Conservation (phyloP, 2,113 vertebrate genomes). For the Bambusicola thoracicus region DNA sequence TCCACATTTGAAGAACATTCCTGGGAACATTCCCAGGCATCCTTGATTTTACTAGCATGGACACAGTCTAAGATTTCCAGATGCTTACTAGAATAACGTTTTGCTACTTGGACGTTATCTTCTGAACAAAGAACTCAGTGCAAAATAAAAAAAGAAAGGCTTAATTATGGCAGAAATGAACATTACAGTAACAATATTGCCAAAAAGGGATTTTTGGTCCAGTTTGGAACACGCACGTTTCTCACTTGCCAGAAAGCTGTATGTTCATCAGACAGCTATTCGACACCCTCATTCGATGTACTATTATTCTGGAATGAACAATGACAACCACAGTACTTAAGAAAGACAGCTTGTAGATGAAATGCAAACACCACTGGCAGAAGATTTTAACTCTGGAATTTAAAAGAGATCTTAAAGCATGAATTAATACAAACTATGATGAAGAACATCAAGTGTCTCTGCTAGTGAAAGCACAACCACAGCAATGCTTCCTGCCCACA, state of each 20-base stretch:
- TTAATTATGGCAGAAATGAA: background rate
- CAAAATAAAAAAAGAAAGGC: background rate
- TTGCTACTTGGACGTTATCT: background rate
- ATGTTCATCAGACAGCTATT: background rate
- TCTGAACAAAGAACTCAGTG: background rate
- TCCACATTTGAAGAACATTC: conserved; percentile 51
- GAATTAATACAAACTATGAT: background rate
- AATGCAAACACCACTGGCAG: background rate
- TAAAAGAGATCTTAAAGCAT: background rate
- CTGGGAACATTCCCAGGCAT: conserved; percentile 67
- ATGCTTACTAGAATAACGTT: conserved; percentile 18
- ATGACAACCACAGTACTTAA: background rate
- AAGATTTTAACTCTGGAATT: background rate
- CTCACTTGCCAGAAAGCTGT: background rate
- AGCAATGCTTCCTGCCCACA: background rate
- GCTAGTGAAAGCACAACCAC: background rate
- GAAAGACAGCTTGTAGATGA: background rate
- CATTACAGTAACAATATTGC: background rate
- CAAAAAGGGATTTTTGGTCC: background rate
- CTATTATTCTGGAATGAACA: background rate
- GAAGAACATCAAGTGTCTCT: background rate
- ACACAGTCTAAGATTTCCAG: conserved; percentile 51
- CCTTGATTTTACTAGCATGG: conserved; percentile 35
- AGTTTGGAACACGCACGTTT: background rate
- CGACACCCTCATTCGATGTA: background rate